Conservation (phyloP, 2,888 invertebrate genomes). For the Allygus modestus region DNA sequence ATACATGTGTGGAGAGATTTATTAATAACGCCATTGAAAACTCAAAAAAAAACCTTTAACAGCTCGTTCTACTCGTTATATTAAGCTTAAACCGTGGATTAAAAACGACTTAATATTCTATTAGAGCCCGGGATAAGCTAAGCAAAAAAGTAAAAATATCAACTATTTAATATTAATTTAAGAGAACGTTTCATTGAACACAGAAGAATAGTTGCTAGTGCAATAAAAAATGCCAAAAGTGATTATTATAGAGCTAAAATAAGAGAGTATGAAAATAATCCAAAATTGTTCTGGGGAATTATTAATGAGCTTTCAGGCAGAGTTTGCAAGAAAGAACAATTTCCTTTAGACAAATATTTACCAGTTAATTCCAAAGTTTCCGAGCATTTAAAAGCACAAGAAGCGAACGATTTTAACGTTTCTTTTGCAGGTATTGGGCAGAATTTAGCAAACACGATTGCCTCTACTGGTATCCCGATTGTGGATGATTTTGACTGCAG, state of each 20-base stretch:
- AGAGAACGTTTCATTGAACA: neutral
- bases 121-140: neutral
- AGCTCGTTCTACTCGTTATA: neutral
- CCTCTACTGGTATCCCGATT: constrained; percentile 9
- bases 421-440: constrained; percentile 29
- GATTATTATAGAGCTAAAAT: constrained; percentile 35
- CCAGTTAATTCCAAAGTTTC: neutral
- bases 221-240: constrained; percentile 9
- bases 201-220: neutral
- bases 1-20: neutral
- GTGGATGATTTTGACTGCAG: constrained; percentile 23
- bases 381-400: neutral
- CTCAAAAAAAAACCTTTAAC: neutral
- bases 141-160: constrained; percentile 33
- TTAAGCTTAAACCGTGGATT: constrained; percentile 38
- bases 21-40: constrained; percentile 3
- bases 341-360: constrained; percentile 27
- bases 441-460: constrained; percentile 30
- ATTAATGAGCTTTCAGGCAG: constrained; percentile 32
- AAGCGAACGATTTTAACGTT: constrained; percentile 39
- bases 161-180: constrained; percentile 14
- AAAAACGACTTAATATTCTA: neutral
- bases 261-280: constrained; percentile 19
- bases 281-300: neutral
- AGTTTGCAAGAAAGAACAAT: constrained; percentile 3